Evolutionary conservation across 2,888 invertebrate genomes (phyloP).

Genomic region (Penaeus monodon): DNA sequence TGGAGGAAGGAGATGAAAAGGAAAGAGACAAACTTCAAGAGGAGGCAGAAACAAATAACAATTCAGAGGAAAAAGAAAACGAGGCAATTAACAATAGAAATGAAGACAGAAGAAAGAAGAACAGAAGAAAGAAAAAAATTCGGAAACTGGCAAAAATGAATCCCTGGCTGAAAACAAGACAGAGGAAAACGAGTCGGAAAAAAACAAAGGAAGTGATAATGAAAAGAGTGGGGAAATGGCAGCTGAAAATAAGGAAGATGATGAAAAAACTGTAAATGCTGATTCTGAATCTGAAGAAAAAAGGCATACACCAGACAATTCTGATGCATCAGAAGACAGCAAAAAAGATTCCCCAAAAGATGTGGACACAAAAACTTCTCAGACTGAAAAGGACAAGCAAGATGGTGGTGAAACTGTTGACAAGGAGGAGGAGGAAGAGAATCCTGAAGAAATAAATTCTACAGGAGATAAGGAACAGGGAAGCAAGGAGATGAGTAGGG

Average conservation of each 20-base stretch:
- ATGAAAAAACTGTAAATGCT: too few species aligned
- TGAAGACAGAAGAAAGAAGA: slow-evolving; percentile 6
- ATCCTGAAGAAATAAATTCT: too few species aligned
- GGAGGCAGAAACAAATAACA: background rate
- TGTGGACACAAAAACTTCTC: too few species aligned
- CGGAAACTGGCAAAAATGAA: background rate
- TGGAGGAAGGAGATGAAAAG: slow-evolving; percentile 4
- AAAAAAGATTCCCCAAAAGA: too few species aligned
- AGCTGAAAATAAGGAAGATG: background rate
- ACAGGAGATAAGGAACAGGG: too few species aligned
- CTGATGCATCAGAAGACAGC: too few species aligned
- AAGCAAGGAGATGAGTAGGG: background rate
- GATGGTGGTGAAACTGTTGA: too few species aligned
- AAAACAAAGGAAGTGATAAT: background rate
- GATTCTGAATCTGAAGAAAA: too few species aligned
- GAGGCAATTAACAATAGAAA: slow-evolving; percentile 3
- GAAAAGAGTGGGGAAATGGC: background rate
- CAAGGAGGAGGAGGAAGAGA: too few species aligned
- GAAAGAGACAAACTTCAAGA: background rate
- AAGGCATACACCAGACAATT: too few species aligned
- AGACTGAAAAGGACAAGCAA: too few species aligned
- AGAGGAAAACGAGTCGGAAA: background rate
- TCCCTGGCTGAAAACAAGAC: background rate
- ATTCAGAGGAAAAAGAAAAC: background rate
- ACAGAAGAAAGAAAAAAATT: background rate